Evolutionary conservation across 2,888 invertebrate genomes (phyloP), one percentile per base, ranked within the genome.

Genomic region (Tetheella fluctuosa): DNA sequence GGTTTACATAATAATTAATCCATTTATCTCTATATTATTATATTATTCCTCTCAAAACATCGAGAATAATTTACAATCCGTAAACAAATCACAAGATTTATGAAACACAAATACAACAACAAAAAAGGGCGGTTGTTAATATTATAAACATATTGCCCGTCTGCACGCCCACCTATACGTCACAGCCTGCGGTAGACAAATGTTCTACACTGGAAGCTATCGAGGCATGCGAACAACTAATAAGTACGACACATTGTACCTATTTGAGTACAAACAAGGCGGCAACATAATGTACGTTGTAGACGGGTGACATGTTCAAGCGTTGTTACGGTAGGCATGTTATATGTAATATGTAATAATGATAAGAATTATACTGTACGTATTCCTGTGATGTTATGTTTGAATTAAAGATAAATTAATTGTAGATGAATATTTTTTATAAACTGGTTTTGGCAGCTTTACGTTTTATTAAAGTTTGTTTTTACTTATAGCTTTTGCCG

Each of bases 181-280:
- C 54, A 28, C 54, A 54, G 30, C 17, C 54, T 54, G 54, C 17
- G 30, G 54, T 54, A 30, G 30, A 28, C 54, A 28, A 28, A 7
- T 30, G 54, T 30, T n/a, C 30, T 30, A 28, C 17, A 54, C n/a
- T 54, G n/a, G n/a, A 28, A 30, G 28, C 4, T 17, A 54, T 54
- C 30, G 54, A 30, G 30, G 30, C 54, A 17, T 30, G 54, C 15
- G 53, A n/a, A 54, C 54, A 54, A 28, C 54, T 54, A 54, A 54
- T 54, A 54, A 54, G 30, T 48, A 48, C 54, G 2, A 4, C 25
- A 54, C 54, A 30, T 54, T 53, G 53, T 25, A 25, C 25, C n/a
- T 28, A 28, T 28, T 28, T 28, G 25, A 30, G 17, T 17, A 28
- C n/a, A 30, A 12, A 28, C 17, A 48, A 10, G 10, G 20, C 48